Conservation (phyloP, 2,113 vertebrate genomes). For the Myrmophylax atrothorax region DNA sequence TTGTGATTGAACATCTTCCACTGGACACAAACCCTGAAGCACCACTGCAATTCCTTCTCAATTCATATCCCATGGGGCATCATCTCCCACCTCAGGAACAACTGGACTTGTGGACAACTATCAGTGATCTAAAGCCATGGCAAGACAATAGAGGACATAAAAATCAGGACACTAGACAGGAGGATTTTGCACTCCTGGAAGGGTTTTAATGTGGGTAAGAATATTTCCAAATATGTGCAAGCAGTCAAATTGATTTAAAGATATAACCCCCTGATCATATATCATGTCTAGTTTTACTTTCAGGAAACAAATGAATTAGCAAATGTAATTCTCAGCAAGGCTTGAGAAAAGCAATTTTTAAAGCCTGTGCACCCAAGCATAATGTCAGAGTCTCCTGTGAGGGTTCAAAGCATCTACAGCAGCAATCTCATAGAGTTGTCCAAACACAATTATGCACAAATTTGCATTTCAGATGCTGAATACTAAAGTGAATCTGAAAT, state of each 20-base stretch:
- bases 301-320: slow-evolving; percentile 41
- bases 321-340: slow-evolving; percentile 28
- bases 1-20: not conserved
- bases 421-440: not conserved
- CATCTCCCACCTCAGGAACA: not conserved
- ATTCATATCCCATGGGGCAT: accelerated
- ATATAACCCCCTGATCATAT: not conserved
- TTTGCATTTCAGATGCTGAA: slow-evolving; percentile 46
- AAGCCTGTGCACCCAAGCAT: not conserved
- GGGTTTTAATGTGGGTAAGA: not conserved
- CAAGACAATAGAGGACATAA: not conserved
- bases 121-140: not conserved
- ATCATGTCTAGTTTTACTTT: not conserved
- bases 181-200: not conserved
- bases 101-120: not conserved
- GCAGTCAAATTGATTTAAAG: not conserved
- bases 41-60: not conserved
- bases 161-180: not conserved
- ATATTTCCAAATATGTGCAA: not conserved
- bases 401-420: slow-evolving; percentile 21
- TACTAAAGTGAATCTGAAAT: not conserved
- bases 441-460: slow-evolving; percentile 49
- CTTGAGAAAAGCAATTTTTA: slow-evolving; percentile 19
- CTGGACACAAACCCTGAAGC: not conserved
- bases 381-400: slow-evolving; percentile 22